phyloP scores from a whole-genome alignment of 1,140 invertebrate genomes.

The Eulimnadia texana region DNA sequence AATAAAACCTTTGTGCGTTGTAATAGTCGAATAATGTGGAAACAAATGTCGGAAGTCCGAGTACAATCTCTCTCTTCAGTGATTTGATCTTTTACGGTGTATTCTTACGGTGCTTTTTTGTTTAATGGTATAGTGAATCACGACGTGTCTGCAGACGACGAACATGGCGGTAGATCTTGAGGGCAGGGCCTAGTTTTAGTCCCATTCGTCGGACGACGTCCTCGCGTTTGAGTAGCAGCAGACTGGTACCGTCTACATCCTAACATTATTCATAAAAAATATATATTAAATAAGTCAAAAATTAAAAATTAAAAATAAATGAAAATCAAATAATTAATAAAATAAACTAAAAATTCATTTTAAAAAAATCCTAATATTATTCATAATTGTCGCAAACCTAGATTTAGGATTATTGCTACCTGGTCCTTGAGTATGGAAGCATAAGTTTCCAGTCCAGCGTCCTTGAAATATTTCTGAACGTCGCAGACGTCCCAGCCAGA shows the following conservation, averaged over 20 bases:
- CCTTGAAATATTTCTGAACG: constrained; percentile 60
- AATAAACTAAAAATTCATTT: background rate
- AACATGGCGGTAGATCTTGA: constrained; percentile 66
- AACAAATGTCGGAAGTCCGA: background rate
- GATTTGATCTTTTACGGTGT: background rate
- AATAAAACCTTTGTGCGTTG: background rate
- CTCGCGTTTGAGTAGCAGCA: constrained; percentile 58
- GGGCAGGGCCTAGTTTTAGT: constrained; percentile 65
- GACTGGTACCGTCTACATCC: constrained; percentile 75
- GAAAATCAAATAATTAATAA: background rate
- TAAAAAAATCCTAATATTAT: background rate
- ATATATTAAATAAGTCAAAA: background rate
- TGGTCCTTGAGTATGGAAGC: constrained; percentile 63
- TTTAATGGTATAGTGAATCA: background rate
- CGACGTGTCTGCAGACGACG: constrained; percentile 29
- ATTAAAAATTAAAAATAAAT: constrained; percentile 10
- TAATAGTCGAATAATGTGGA: background rate
- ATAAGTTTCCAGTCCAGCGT: constrained; percentile 52
- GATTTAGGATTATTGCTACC: constrained; percentile 33
- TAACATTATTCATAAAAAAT: constrained; percentile 25
- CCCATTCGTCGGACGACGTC: constrained; percentile 64
- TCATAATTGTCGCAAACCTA: background rate
- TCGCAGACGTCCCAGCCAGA: constrained; percentile 62
- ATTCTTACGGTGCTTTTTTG: background rate
- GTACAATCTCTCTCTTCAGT: background rate